Evolutionary conservation across 2,797 vertebrate genomes (phyloP).

Genomic region (Acomys russatus): DNA sequence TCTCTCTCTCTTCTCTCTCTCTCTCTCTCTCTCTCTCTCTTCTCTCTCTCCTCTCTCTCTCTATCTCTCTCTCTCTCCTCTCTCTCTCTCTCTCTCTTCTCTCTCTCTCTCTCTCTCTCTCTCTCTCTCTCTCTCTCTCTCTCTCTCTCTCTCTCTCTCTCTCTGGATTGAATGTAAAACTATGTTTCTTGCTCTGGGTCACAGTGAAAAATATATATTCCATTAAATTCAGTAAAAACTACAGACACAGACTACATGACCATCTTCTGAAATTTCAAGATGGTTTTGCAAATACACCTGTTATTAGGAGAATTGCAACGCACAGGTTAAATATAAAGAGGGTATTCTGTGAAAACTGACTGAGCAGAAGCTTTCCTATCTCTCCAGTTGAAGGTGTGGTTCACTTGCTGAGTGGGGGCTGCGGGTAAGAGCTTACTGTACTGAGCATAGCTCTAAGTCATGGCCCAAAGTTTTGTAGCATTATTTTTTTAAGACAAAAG

Average conservation of each 20-base stretch:
- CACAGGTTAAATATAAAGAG: constrained; percentile 49
- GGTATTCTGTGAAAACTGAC: neutral
- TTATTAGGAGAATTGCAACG: constrained; percentile 34
- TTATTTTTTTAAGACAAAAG: neutral
- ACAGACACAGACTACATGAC: neutral
- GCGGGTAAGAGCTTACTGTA: neutral
- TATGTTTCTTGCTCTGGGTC: neutral
- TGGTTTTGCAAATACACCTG: constrained; percentile 17
- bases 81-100: neutral
- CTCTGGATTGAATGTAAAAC: neutral
- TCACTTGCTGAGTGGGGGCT: constrained; percentile 17
- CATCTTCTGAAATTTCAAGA: constrained; percentile 44
- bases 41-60: neutral
- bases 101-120: neutral
- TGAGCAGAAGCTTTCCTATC: constrained; percentile 23
- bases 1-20: neutral
- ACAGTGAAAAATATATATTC: constrained; percentile 2
- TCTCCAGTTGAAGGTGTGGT: neutral
- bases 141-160: neutral
- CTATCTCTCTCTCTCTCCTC: neutral
- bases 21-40: neutral
- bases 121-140: neutral
- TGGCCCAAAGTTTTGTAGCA: neutral
- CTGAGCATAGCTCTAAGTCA: neutral
- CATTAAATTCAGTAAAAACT: constrained; percentile 29